Base-by-base conservation (phyloP, 2,113 vertebrate species). In the Microcebus jonahi region DNA sequence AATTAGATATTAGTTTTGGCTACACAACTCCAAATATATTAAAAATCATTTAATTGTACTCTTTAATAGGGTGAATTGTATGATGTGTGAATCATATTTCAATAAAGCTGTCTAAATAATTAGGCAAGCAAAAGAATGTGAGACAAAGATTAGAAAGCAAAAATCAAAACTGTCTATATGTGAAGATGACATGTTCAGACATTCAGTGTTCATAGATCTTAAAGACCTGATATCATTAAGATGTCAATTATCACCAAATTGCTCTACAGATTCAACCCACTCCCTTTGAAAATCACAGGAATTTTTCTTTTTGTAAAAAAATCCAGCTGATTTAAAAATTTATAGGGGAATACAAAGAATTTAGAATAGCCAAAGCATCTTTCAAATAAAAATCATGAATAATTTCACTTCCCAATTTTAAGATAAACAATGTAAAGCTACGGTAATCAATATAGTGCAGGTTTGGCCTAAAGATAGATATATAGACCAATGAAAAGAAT, bases 91-190 rank as follows among this genome's bases (percentile, higher is more conserved):
- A 80, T 80, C 23, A 39, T 83, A 92, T 81, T 68, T 85, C 68
- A 86, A 68, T 23, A 88, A 94, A 91, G 39, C 17, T 89, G 48
- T 50, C 86, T 87, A 89, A 93, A 86, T 80, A 84, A 53, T 50
- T 88, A 79, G 34, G 10, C 68, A 93, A 84, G 50, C 48, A 68
- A 93, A 90, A 86, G 0, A 87, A 77, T 13, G 12, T 50, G 76
- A 84, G 57, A 75, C 13, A 50, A 61, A 86, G 65, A 45, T 34
- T 67, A 11, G 71, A 91, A 93, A 90, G 25, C 45, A 95, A 94
- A 61, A 91, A 57, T 25, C 20, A 79, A 71, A 95, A 77, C 31
- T 70, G 6, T 65, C 53, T 88, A 76, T 55, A 70, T 77, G 48
- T 93, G 23, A 36, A 87, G 65, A 57, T 81, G 36, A 36, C 27